A percentile compares a stretch with the other conserved stretches of the same genome.
Conservation (phyloP, 2,113 vertebrate species). For the Heterochromis multidens region DNA sequence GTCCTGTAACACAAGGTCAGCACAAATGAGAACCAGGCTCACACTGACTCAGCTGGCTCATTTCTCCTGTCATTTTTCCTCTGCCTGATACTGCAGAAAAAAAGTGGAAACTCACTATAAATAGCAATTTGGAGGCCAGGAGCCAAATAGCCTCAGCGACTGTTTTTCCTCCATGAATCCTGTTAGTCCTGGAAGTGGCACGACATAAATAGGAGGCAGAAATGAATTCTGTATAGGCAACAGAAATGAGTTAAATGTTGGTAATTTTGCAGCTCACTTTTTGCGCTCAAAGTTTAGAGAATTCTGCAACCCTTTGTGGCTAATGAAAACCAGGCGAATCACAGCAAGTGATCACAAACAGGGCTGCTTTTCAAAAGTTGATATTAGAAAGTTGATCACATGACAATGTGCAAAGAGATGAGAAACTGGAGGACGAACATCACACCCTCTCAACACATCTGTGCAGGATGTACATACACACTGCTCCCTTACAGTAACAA, state of each 20-base stretch:
- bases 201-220: neutral
- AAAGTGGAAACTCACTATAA: constrained; percentile 59
- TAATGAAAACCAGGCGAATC: neutral
- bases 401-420: neutral
- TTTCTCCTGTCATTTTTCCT: constrained; percentile 62
- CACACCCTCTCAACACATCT: neutral
- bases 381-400: neutral
- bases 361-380: neutral
- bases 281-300: neutral
- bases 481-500: neutral
- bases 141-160: constrained; percentile 34
- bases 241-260: neutral
- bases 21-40: constrained; percentile 69
- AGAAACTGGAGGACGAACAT: neutral
- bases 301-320: neutral
- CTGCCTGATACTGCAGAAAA: constrained; percentile 25
- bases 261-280: neutral
- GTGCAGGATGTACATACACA: neutral
- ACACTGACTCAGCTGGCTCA: constrained; percentile 57
- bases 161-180: constrained; percentile 41
- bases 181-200: constrained; percentile 36
- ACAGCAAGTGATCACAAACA: neutral
- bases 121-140: constrained; percentile 43
- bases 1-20: constrained; percentile 49
- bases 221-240: neutral